Conservation (phyloP, 2,113 vertebrate genomes). For the Lethenteron camtschaticum region DNA sequence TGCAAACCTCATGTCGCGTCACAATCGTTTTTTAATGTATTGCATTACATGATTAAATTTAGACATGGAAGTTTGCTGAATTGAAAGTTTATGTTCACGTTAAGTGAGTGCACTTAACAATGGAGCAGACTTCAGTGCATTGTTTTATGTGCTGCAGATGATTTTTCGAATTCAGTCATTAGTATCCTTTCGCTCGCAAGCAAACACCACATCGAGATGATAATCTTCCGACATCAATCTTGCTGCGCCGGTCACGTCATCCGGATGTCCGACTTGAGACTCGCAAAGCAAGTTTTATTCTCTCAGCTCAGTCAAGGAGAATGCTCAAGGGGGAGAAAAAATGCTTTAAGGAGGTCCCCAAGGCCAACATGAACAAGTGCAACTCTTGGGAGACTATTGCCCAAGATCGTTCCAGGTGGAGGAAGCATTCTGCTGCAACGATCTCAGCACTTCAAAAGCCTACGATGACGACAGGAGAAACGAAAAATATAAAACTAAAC, state of each 20-base stretch:
- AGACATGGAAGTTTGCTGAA: no score
- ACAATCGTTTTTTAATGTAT: no score
- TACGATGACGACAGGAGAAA: background rate
- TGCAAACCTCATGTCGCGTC: no score
- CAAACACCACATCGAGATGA: background rate
- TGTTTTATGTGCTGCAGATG: no score
- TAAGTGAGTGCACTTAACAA: no score
- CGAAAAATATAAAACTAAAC: background rate
- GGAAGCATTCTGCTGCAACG: background rate
- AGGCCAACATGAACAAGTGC: background rate
- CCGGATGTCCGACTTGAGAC: background rate
- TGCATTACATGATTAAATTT: no score
- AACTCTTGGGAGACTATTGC: constrained; percentile 1
- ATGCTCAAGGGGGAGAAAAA: background rate
- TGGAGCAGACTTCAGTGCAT: no score
- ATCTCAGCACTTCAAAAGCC: background rate
- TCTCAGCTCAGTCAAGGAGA: constrained; percentile 1
- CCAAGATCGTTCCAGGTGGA: background rate
- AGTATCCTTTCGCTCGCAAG: no score
- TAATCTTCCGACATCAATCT: background rate
- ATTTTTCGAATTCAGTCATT: no score
- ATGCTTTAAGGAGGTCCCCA: constrained; percentile 1
- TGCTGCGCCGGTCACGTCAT: background rate
- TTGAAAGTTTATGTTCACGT: no score
- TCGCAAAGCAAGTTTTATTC: background rate